phyloP scores from a whole-genome alignment of 2,113 vertebrate genomes.

The Eretmochelys imbricata region DNA sequence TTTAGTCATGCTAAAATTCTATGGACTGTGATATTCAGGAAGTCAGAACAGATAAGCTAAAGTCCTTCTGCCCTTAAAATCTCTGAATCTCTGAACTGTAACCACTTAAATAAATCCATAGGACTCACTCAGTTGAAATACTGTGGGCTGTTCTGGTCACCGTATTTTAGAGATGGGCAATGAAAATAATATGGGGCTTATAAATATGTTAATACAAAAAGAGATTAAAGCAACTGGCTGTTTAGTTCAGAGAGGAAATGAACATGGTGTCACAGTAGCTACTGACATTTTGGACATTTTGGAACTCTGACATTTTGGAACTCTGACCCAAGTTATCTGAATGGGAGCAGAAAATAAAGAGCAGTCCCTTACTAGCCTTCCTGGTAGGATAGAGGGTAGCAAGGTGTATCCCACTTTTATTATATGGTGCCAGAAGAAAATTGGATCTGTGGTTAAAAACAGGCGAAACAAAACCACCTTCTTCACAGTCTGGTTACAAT shows the following conservation, averaged over 20 bases:
- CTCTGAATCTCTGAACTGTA: background rate
- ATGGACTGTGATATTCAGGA: background rate
- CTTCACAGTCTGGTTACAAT: background rate
- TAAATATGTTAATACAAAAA: background rate
- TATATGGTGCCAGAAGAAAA: background rate
- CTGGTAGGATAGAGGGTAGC: background rate
- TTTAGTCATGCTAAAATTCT: slow-evolving; percentile 1
- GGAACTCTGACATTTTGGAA: background rate
- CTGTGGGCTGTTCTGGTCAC: background rate
- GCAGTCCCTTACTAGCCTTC: background rate
- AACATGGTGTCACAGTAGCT: background rate
- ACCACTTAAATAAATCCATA: background rate
- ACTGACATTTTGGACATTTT: background rate
- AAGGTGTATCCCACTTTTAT: background rate
- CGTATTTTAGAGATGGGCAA: background rate
- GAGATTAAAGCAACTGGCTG: background rate
- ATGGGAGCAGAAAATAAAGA: background rate
- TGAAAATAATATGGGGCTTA: background rate
- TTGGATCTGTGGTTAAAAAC: background rate
- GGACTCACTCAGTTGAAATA: background rate
- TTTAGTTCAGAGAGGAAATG: background rate
- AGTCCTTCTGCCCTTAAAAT: background rate
- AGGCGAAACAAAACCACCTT: background rate
- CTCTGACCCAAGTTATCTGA: background rate
- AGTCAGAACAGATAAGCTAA: background rate